Evolutionary conservation across 1,140 invertebrate genomes (phyloP), one percentile per base, ranked within the genome.

Genomic region (Hylyphantes graminicola): DNA sequence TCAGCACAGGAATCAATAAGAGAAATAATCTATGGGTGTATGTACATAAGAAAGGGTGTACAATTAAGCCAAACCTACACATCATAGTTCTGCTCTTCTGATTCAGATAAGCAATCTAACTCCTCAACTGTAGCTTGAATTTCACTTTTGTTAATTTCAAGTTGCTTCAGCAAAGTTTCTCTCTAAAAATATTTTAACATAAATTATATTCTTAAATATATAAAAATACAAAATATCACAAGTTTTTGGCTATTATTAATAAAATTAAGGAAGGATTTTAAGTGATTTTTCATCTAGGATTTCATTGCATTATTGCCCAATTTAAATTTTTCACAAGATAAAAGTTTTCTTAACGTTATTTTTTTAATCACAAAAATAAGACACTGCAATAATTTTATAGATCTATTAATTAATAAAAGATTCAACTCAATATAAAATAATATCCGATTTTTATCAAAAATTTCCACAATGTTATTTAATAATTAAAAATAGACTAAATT

Each of bases 41-140:
- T n/a, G n/a, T n/a, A n/a, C n/a, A n/a, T n/a, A 35, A 5, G 35
- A 35, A 35, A 35, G 1, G 35, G 5, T 35, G 1, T 35, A 15
- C 7, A 64, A 19, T 12, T 5, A 53, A 8, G 6, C 21, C 17
- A 10, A 17, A 61, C 91, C 90, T 88, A 93, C 92, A 93, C 91
- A 87, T 96, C 93, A 90, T 98, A 98, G 90, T 97, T 94, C 13
- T 96, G 94, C 87, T 97, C 96, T 86, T 96, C 95, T 12, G 95
- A 96, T 87, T 96, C 95, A 89, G 93, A 92, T 87, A 93, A 93
- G 76, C 94, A 88, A 89, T 97, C 94, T 54, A 99, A 90, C 89
- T 99, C 97, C 87, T 95, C 92, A 74, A 94, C 91, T 19, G 95
- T 96, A 11, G 95, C 92, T 68, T 92, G 90, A 17, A 94, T 96